Percentiles rank a stretch among this genome's conserved stretches.
Evolutionary conservation across 2,113 vertebrate genomes (phyloP).

Genomic region (Erythrocercus mccallii): DNA sequence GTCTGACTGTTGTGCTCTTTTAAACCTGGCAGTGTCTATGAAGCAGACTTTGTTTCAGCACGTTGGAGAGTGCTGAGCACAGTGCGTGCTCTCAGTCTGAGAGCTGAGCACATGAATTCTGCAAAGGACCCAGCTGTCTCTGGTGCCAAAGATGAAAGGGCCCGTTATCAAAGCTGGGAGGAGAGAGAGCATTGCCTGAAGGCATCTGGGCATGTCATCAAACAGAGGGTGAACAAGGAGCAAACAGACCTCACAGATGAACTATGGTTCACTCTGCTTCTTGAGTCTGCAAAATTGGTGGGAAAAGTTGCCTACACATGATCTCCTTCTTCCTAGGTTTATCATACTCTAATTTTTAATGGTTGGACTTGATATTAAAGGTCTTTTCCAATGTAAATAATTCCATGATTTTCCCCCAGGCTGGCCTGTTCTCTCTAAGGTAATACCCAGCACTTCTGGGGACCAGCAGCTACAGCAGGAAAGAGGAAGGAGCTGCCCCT

Average conservation of each 20-base stretch:
- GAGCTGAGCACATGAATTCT: background rate
- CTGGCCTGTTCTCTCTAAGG: background rate
- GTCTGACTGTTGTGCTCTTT: background rate
- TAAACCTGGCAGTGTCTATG: background rate
- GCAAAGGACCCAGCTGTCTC: background rate
- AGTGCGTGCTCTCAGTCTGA: background rate
- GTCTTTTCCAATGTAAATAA: background rate
- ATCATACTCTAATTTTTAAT: background rate
- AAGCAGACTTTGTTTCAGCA: constrained; percentile 10
- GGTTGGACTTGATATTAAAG: background rate
- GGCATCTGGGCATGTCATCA: background rate
- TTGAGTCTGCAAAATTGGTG: background rate
- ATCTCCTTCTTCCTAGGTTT: background rate
- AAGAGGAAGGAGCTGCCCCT: background rate
- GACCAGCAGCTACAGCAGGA: background rate
- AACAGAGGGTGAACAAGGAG: background rate
- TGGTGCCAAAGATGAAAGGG: constrained; percentile 29
- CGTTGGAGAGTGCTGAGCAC: background rate
- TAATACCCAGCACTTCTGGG: background rate
- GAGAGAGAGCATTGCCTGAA: background rate
- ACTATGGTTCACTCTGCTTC: background rate
- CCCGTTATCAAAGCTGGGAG: background rate
- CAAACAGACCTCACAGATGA: background rate
- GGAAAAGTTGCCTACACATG: background rate
- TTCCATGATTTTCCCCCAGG: background rate